These are phyloP conservation scores for Pocillopora damicornis DNA, from an alignment of 64 coral and sea anemone genomes.

Conservation along the genomic window DNA sequence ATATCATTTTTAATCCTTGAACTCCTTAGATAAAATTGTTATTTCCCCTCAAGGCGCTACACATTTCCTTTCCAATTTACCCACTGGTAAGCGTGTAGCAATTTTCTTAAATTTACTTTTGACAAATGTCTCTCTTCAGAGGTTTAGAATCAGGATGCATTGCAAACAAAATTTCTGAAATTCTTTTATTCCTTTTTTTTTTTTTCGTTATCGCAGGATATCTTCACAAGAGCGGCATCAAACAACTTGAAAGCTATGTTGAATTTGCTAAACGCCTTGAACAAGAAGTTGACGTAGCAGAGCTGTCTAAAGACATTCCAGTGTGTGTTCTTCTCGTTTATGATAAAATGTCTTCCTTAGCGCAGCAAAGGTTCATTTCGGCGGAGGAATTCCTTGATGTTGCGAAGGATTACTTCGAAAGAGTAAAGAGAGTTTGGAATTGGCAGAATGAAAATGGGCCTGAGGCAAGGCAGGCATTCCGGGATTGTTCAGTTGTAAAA, in stretches of 20 bases:
- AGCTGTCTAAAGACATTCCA: conserved; percentile 56
- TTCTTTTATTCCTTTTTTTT: neutral
- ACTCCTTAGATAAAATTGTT: too few species aligned
- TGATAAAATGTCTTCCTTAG: conserved; percentile 29
- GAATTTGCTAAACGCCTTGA: conserved; percentile 62
- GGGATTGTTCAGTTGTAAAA: conserved; percentile 57
- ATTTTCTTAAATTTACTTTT: too few species aligned
- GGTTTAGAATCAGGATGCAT: too few species aligned
- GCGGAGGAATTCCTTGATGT: conserved; percentile 52
- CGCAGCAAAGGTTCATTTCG: conserved; percentile 44
- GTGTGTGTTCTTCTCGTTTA: conserved; percentile 68
- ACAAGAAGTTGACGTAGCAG: conserved; percentile 30
- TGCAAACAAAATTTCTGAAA: too few species aligned
- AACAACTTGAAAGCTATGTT: conserved; percentile 62
- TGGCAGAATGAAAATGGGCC: conserved; percentile 67
- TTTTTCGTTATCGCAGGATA: conserved; percentile 33
- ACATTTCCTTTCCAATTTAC: too few species aligned
- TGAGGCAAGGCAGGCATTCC: conserved; percentile 28
- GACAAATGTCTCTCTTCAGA: too few species aligned
- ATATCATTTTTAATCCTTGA: too few species aligned
- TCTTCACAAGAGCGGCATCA: conserved; percentile 67
- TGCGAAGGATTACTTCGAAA: conserved; percentile 57
- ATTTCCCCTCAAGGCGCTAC: too few species aligned
- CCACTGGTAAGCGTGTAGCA: too few species aligned
- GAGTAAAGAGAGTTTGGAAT: conserved; percentile 58